Conservation (phyloP, 2,888 invertebrate species). For the Griposia aprilina region DNA sequence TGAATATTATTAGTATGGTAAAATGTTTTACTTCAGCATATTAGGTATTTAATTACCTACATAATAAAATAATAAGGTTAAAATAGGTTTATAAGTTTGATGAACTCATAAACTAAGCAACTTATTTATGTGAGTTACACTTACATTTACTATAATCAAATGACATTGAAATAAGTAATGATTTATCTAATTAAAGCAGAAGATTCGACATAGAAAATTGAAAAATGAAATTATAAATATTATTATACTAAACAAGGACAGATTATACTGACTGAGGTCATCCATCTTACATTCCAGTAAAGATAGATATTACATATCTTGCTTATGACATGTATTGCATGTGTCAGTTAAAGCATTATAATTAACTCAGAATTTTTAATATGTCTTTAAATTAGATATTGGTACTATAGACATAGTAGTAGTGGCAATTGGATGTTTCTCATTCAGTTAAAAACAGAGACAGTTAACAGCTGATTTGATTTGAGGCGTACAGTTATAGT, state of each 20-base stretch:
- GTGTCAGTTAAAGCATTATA: constrained; percentile 8
- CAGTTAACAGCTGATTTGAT: too few relatives aligned
- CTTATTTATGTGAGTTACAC: not conserved
- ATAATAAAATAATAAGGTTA: constrained; percentile 16
- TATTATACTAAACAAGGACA: constrained; percentile 14
- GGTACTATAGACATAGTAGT: too few relatives aligned
- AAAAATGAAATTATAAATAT: not conserved
- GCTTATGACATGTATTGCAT: not conserved
- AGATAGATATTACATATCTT: constrained; percentile 23
- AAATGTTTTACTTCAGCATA: not conserved
- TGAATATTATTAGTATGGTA: constrained; percentile 4
- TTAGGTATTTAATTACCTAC: not conserved
- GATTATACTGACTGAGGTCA: constrained; percentile 23
- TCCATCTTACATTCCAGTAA: constrained; percentile 24
- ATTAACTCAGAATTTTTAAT: constrained; percentile 8
- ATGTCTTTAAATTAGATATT: too few relatives aligned
- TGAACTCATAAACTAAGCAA: constrained; percentile 3
- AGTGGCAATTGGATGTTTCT: too few relatives aligned
- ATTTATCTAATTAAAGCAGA: not conserved
- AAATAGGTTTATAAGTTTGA: constrained; percentile 18
- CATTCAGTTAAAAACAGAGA: too few relatives aligned
- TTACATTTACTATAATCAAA: too few relatives aligned
- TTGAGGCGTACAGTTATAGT: too few relatives aligned
- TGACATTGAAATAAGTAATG: not conserved
- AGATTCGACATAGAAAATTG: not conserved